Conservation (phyloP, 2,113 vertebrate species). For the Ciconia boyciana region DNA sequence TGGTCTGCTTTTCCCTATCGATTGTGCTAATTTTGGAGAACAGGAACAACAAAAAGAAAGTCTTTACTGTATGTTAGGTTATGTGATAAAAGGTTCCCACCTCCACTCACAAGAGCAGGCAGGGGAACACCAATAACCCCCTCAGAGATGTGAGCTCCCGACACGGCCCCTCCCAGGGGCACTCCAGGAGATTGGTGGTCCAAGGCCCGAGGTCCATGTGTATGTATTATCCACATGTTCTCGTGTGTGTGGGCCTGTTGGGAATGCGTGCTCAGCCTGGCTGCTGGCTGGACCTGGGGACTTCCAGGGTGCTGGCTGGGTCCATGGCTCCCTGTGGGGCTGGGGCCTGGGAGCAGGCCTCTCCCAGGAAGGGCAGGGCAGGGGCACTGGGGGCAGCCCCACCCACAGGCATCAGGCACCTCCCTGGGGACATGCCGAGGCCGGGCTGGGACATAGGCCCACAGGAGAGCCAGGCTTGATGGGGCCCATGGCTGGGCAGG, state of each 20-base stretch:
- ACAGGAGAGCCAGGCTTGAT: too few relatives aligned
- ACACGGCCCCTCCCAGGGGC: not conserved
- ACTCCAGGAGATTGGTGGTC: not conserved
- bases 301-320: not conserved
- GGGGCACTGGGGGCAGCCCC: not conserved
- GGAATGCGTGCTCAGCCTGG: not conserved
- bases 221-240: not conserved
- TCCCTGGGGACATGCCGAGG: not conserved
- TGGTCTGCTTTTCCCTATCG: not conserved
- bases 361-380: not conserved
- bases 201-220: too few relatives aligned
- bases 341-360: not conserved
- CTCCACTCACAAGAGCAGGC: not conserved
- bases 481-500: too few relatives aligned
- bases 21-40: not conserved
- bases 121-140: not conserved
- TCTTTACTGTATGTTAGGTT: not conserved
- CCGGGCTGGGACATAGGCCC: not conserved
- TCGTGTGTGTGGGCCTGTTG: not conserved
- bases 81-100: too few relatives aligned
- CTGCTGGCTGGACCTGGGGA: not conserved
- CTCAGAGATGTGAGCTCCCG: rapidly evolving
- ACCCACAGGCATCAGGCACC: rapidly evolving
- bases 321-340: not conserved
- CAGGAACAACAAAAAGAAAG: not conserved